These are phyloP conservation scores for Ceratina japonica DNA, from an alignment of 1,140 invertebrate species.

Conservation along the genomic window DNA sequence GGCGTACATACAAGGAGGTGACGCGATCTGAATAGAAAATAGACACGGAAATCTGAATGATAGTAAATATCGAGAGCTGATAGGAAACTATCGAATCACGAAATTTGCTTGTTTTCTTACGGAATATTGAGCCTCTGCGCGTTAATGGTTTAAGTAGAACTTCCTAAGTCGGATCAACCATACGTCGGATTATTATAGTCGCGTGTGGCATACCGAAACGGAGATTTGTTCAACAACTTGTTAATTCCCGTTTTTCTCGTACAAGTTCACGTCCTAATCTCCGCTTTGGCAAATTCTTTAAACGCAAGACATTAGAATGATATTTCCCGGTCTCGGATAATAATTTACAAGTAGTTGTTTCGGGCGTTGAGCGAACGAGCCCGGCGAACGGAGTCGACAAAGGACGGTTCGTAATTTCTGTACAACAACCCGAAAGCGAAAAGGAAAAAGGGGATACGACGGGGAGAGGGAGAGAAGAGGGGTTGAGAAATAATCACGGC, in stretches of 20 bases:
- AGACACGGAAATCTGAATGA: slow-evolving; percentile 6
- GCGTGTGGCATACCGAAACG: not conserved
- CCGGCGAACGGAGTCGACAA: slow-evolving; percentile 31
- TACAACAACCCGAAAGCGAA: not conserved
- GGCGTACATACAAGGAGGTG: not conserved
- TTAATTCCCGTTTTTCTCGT: no score
- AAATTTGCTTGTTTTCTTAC: no score
- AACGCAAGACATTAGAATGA: not conserved
- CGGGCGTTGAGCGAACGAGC: slow-evolving; percentile 1
- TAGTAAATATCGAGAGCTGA: not conserved
- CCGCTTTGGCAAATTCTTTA: not conserved
- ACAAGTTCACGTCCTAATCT: not conserved
- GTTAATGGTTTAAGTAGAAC: slow-evolving; percentile 8
- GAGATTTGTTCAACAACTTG: not conserved
- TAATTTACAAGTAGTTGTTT: not conserved
- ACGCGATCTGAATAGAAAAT: not conserved
- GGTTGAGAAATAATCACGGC: slow-evolving; percentile 36
- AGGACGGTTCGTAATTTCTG: slow-evolving; percentile 22
- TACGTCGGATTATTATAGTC: not conserved
- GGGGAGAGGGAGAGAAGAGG: not conserved
- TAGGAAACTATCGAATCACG: slow-evolving; percentile 26
- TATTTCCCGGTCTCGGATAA: not conserved
- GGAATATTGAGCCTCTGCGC: not conserved
- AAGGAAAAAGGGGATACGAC: no score
- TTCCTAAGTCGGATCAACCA: slow-evolving; percentile 27